Conservation (phyloP, 2,888 invertebrate species). For the Drosophila emarginata region DNA sequence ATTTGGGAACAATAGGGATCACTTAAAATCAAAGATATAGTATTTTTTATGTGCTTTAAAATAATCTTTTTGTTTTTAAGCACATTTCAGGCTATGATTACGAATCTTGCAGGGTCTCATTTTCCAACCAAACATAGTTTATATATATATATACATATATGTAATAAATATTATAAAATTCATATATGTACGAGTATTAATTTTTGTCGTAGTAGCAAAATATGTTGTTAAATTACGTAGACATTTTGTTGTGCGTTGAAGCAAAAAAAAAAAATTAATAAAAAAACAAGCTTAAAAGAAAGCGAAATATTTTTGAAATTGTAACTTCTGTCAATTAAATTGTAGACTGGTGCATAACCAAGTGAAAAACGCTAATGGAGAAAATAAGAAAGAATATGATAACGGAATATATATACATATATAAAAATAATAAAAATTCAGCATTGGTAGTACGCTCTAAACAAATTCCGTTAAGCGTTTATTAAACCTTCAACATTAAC, state of each 20-base stretch:
- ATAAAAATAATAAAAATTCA: conserved; percentile 20
- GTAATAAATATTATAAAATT: not conserved
- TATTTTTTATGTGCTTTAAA: not conserved
- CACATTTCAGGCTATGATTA: not conserved
- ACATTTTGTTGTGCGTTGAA: conserved; percentile 56
- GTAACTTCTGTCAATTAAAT: conserved; percentile 83
- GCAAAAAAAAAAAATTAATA: conserved; percentile 11
- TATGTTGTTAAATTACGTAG: conserved; percentile 60
- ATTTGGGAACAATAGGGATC: not conserved
- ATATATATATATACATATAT: not conserved
- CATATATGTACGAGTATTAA: conserved; percentile 22
- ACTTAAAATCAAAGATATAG: not conserved
- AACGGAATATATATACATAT: conserved; percentile 25
- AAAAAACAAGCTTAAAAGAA: not conserved
- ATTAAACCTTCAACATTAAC: conserved; percentile 8
- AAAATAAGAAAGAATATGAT: conserved; percentile 23
- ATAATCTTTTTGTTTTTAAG: not conserved
- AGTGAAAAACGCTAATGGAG: conserved; percentile 43
- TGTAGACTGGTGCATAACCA: conserved; percentile 82
- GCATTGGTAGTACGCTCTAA: conserved; percentile 15
- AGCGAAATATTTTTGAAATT: conserved; percentile 67
- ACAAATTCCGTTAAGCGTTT: conserved; percentile 43
- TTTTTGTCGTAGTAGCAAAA: conserved; percentile 44
- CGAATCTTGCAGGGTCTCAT: not conserved
- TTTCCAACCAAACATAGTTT: not conserved